Conservation (phyloP, 1,140 invertebrate genomes). For the Drosophila pallidifrons region DNA sequence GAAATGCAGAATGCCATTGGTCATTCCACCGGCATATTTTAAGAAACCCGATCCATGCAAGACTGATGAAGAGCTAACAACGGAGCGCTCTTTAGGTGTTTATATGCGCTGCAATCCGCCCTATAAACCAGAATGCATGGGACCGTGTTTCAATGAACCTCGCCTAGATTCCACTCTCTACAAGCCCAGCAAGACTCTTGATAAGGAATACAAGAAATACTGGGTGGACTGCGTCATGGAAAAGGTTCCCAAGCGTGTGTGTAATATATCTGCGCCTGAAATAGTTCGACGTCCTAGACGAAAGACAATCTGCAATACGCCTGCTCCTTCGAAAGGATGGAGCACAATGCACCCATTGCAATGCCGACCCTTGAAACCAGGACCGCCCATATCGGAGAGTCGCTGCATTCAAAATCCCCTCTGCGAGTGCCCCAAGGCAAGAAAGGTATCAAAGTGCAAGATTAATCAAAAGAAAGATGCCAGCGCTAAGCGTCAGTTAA, state of each 20-base stretch:
- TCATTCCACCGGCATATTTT: background rate
- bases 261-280: background rate
- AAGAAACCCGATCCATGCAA: conserved; percentile 25
- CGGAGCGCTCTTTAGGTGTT: conserved; percentile 26
- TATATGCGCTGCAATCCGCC: conserved; percentile 23
- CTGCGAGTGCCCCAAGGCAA: conserved; percentile 25
- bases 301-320: background rate
- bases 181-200: conserved; percentile 30
- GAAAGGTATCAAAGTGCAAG: conserved; percentile 9
- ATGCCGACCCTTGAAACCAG: conserved; percentile 1
- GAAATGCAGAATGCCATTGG: background rate
- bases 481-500: conserved; percentile 20
- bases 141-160: conserved; percentile 1
- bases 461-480: background rate
- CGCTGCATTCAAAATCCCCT: conserved; percentile 22
- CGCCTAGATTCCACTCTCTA: conserved; percentile 36
- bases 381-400: background rate
- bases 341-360: background rate
- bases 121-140: conserved; percentile 26
- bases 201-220: conserved; percentile 33
- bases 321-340: background rate
- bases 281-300: background rate
- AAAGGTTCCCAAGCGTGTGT: conserved; percentile 20
- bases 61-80: conserved; percentile 32
- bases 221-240: conserved; percentile 45